These are phyloP conservation scores for Syngnathus scovelli DNA, from an alignment of 2,113 vertebrate genomes.

Conservation along the genomic window DNA sequence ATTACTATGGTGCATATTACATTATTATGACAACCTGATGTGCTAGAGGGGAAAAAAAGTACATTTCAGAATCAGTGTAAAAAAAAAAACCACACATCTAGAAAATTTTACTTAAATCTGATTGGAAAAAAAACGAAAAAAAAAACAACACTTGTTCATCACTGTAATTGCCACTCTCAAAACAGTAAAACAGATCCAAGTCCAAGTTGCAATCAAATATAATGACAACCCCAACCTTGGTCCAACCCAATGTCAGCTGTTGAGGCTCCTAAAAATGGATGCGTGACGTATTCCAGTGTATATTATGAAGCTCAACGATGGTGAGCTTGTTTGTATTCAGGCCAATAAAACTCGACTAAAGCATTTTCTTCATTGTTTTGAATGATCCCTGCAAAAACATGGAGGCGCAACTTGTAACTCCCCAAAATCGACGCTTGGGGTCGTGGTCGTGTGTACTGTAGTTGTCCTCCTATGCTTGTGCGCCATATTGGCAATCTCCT, in stretches of 20 bases:
- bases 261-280: constrained; percentile 24
- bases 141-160: no score
- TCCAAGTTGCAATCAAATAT: neutral
- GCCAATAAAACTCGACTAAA: constrained; percentile 41
- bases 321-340: constrained; percentile 21
- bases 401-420: neutral
- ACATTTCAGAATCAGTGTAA: no score
- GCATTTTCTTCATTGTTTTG: neutral
- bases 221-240: neutral
- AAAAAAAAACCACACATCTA: no score
- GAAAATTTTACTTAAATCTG: no score
- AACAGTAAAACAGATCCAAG: neutral
- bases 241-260: constrained; percentile 1
- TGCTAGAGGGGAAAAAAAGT: no score
- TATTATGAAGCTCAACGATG: constrained; percentile 6
- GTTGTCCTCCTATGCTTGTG: constrained; percentile 37
- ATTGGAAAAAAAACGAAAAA: no score
- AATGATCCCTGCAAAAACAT: neutral
- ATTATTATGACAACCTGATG: no score
- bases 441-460: constrained; percentile 28
- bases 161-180: neutral
- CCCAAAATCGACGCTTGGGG: constrained; percentile 27
- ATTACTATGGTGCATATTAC: no score
- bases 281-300: constrained; percentile 10
- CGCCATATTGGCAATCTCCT: constrained; percentile 75